Evolutionary conservation across 2,888 invertebrate genomes (phyloP).

Genomic region (Hydropsyche betteni): DNA sequence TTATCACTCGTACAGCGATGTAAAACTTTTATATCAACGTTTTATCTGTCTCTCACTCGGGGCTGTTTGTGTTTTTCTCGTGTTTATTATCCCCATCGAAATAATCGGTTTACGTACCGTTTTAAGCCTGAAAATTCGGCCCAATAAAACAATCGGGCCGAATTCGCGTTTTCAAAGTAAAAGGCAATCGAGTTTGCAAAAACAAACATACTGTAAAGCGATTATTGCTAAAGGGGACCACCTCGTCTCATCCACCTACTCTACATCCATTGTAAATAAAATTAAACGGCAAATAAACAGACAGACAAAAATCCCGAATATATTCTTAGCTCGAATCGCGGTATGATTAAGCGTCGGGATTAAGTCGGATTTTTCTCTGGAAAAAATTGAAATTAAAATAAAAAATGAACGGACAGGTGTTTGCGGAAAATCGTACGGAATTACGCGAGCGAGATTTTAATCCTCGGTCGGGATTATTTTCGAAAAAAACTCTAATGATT

Average conservation of each 20-base stretch:
- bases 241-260: not conserved
- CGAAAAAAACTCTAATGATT: constrained; percentile 68
- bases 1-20: constrained; percentile 1
- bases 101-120: constrained; percentile 36
- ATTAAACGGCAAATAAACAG: constrained; percentile 9
- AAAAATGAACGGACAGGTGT: constrained; percentile 38
- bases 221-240: constrained; percentile 31
- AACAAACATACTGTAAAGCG: constrained; percentile 45
- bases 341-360: constrained; percentile 24
- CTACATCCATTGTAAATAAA: not conserved
- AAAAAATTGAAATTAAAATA: constrained; percentile 36
- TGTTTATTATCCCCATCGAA: constrained; percentile 19
- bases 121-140: constrained; percentile 28
- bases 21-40: constrained; percentile 3
- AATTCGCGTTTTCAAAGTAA: constrained; percentile 24
- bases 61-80: constrained; percentile 28
- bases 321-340: not conserved
- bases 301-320: not conserved
- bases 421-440: constrained; percentile 34
- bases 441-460: constrained; percentile 34
- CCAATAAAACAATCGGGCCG: constrained; percentile 44
- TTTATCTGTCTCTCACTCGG: constrained; percentile 11
- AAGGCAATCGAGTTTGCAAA: constrained; percentile 43
- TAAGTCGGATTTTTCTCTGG: not conserved
- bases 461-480: constrained; percentile 44